phyloP scores from a whole-genome alignment of 1,140 invertebrate species.

The Acyrthosiphon pisum region DNA sequence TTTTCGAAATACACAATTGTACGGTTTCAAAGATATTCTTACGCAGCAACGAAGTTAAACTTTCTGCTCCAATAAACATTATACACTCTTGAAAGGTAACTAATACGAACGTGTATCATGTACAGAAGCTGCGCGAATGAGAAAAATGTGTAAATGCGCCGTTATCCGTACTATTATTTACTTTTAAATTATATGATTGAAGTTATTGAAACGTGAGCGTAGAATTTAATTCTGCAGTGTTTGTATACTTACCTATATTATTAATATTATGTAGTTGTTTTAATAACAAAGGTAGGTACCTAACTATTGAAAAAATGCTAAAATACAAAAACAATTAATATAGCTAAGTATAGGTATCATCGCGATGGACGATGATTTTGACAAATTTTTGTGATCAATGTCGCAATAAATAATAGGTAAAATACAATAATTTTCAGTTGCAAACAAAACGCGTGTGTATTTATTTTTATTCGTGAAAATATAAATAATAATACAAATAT shows the following conservation, averaged over 20 bases:
- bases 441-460: too few species aligned
- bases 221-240: not conserved
- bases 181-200: not conserved
- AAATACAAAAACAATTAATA: not conserved
- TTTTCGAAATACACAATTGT: not conserved
- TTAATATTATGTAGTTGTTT: not conserved
- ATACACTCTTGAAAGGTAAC: not conserved
- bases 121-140: not conserved
- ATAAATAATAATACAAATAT: not conserved
- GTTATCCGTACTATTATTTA: not conserved
- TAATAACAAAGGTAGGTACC: not conserved
- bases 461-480: too few species aligned
- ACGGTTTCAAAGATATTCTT: not conserved
- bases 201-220: not conserved
- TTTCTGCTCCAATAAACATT: not conserved
- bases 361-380: too few species aligned
- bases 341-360: too few species aligned
- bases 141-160: not conserved
- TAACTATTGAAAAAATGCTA: not conserved
- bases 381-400: not conserved
- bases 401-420: not conserved
- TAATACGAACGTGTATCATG: not conserved
- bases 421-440: not conserved
- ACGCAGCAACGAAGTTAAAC: not conserved
- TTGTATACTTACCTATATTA: not conserved